Base-by-base conservation (phyloP, 2,797 vertebrate genomes). In the Anabas testudineus region DNA sequence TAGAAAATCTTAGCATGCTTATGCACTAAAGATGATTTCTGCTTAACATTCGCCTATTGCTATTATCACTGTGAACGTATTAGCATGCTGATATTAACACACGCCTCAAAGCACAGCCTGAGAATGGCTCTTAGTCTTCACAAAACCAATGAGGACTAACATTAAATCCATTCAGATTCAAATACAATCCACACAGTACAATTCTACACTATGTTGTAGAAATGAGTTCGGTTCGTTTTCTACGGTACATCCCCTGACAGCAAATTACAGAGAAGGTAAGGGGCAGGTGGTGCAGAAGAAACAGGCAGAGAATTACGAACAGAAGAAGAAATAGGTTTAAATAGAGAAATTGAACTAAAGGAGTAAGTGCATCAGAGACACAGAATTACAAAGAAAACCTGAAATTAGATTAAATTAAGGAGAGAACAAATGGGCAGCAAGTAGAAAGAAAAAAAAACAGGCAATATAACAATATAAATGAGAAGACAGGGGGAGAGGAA, bases 341-440 rank as follows among this genome's bases (percentile, higher is more conserved):
- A 76, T 67, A 9, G 71, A 63, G 76, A 54, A 51, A 73, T 15
- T 76, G 68, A 73, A 66, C 37, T 24, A 24, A 61, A 47, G 61
- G 60, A 46, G 34, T 47, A 37, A 46, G 24, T 61, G 59, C 64
- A 74, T 71, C 67, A 62, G 32, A 70, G 57, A 67, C 32, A 49
- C 5, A 66, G 24, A 58, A 71, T 66, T 74, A 72, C 61, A 66
- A 18, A 56, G 58, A 52, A 7, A 72, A 36, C 36, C 37, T 61
- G 41, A 74, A 60, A 71, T 62, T 15, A 43, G 57, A 77, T 68
- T 61, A 57, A 67, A 84, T 74, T 34, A 70, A 54, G 22, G 19
- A 6, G 21, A 56, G 21, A 14, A 19, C 53, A 51, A 26, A 42
- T 36, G 7, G 14, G 37, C 37, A 39, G 37, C 37, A 30, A 6